Conservation (phyloP, 2,888 invertebrate genomes). For the Dryococelus australis region DNA sequence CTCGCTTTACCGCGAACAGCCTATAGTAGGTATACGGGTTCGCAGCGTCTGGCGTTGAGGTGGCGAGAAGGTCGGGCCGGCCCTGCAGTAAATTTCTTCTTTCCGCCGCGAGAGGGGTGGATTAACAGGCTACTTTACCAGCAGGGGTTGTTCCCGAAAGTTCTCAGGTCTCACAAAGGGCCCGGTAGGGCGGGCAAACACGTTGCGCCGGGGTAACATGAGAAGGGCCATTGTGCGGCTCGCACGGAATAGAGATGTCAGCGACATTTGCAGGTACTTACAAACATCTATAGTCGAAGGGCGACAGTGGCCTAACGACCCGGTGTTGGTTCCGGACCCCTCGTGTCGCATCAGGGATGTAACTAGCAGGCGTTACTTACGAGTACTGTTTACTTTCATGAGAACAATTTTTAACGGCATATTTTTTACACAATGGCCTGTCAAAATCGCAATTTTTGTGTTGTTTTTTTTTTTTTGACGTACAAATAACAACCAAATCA, state of each 20-base stretch:
- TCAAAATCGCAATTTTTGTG: too few species aligned
- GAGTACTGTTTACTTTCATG: too few species aligned
- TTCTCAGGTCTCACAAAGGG: not conserved
- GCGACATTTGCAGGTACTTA: not conserved
- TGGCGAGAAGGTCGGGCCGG: not conserved
- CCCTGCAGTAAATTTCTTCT: not conserved
- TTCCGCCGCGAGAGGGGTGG: not conserved
- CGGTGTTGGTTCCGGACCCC: not conserved
- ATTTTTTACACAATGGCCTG: too few species aligned
- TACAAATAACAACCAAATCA: too few species aligned
- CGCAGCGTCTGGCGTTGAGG: not conserved
- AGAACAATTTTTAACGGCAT: too few species aligned
- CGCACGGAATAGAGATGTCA: not conserved
- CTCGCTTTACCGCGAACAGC: too few species aligned
- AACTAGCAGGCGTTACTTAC: too few species aligned
- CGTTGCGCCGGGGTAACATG: slow-evolving; percentile 2
- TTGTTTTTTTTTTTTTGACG: too few species aligned
- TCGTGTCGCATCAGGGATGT: too few species aligned
- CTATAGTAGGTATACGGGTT: too few species aligned
- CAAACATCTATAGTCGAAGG: not conserved
- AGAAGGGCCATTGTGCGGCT: not conserved
- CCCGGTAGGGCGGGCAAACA: not conserved
- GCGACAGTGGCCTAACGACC: not conserved
- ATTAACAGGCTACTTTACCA: not conserved
- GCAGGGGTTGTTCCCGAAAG: not conserved